A percentile compares a stretch with the other conserved stretches of the same genome.
Evolutionary conservation across 2,113 vertebrate genomes (phyloP).

Genomic region (Clarias magur): DNA sequence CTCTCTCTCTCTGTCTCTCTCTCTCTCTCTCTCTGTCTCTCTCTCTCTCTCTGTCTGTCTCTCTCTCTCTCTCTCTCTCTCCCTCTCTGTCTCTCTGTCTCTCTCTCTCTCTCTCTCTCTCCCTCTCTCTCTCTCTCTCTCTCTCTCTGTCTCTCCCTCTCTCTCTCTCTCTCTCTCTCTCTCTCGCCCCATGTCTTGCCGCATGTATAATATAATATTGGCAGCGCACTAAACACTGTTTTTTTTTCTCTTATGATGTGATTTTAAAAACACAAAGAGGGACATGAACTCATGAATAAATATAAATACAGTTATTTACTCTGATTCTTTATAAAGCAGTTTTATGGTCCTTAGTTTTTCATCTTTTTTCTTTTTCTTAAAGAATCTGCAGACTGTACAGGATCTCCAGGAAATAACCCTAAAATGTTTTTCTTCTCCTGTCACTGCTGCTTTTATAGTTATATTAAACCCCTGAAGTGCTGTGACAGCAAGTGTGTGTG

Average conservation of each 20-base stretch:
- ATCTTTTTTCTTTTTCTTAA: neutral
- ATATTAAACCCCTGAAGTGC: constrained; percentile 1
- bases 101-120: too few species aligned
- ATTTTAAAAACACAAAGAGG: neutral
- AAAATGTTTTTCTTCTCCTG: constrained; percentile 18
- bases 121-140: too few species aligned
- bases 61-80: neutral
- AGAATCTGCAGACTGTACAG: neutral
- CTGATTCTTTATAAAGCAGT: neutral
- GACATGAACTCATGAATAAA: neutral
- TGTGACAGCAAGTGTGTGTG: neutral
- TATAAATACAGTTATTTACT: neutral
- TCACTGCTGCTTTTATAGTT: constrained; percentile 18
- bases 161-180: too few species aligned
- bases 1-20: neutral
- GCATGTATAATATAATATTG: neutral
- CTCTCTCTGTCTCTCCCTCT: neutral
- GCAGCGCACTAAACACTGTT: neutral
- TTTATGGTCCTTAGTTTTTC: neutral
- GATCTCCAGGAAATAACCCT: constrained; percentile 3
- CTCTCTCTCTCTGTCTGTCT: too few species aligned
- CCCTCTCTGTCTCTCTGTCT: too few species aligned
- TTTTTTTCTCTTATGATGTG: neutral
- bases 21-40: neutral
- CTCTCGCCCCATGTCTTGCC: neutral